Evolutionary conservation across 2,113 vertebrate species (phyloP).

Genomic region (Anthoscopus minutus): DNA sequence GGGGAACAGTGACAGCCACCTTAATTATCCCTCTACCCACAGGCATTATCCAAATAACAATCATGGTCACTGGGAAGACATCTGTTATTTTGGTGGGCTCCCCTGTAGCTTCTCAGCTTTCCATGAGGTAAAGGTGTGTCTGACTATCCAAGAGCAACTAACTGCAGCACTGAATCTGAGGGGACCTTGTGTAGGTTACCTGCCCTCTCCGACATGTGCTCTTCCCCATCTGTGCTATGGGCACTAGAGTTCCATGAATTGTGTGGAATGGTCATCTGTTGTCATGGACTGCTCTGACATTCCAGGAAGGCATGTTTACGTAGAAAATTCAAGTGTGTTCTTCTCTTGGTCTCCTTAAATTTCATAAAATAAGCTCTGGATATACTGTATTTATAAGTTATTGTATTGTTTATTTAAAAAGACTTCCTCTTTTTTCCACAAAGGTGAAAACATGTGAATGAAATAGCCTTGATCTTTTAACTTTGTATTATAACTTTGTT

Average conservation of each 20-base stretch:
- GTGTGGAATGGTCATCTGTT: neutral
- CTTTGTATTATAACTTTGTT: neutral
- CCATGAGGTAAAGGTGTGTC: neutral
- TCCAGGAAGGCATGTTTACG: neutral
- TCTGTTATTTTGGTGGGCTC: neutral
- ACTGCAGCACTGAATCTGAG: neutral
- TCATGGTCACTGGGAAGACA: neutral
- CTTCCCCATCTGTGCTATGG: neutral
- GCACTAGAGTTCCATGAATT: neutral
- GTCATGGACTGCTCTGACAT: neutral
- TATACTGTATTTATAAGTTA: neutral
- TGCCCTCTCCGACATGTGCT: fast-evolving
- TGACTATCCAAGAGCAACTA: neutral
- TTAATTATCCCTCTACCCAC: neutral
- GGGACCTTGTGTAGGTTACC: neutral
- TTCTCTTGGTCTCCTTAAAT: neutral
- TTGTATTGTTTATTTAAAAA: neutral
- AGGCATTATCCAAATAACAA: neutral
- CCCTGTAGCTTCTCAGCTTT: neutral
- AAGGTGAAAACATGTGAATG: neutral
- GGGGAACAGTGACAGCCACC: fast-evolving
- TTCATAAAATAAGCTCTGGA: neutral
- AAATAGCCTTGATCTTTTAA: neutral
- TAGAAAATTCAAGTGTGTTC: neutral
- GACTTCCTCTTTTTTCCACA: neutral